phyloP scores from a whole-genome alignment of 1,140 invertebrate genomes.

The Drosophila erecta region DNA sequence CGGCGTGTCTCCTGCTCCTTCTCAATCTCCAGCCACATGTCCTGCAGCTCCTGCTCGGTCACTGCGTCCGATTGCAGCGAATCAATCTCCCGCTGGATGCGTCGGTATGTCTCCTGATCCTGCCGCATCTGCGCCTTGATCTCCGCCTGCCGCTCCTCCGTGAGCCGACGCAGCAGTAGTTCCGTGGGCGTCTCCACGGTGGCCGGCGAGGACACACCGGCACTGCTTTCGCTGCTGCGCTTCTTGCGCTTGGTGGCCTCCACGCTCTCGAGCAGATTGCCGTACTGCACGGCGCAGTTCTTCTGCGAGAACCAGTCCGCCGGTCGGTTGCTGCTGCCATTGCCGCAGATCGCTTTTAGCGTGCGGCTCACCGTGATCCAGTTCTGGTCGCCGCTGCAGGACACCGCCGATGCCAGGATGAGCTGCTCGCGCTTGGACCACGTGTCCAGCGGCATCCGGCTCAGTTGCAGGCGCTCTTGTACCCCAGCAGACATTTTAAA shows the following conservation, averaged over 20 bases:
- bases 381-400: constrained; percentile 96
- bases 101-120: constrained; percentile 90
- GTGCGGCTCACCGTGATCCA: constrained; percentile 96
- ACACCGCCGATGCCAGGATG: constrained; percentile 93
- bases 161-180: constrained; percentile 91
- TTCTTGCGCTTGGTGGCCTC: constrained; percentile 95
- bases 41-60: constrained; percentile 89
- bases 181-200: constrained; percentile 89
- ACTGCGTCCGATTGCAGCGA: constrained; percentile 85
- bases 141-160: constrained; percentile 91
- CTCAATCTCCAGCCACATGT: constrained; percentile 90
- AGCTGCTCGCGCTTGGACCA: constrained; percentile 95
- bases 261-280: constrained; percentile 91
- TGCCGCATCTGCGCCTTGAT: constrained; percentile 89
- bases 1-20: constrained; percentile 89
- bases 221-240: constrained; percentile 86
- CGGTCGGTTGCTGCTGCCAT: constrained; percentile 85
- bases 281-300: constrained; percentile 95
- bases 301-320: constrained; percentile 96
- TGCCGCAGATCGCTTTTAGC: constrained; percentile 89
- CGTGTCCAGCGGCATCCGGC: constrained; percentile 90
- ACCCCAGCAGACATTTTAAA: constrained; percentile 29
- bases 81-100: constrained; percentile 87
- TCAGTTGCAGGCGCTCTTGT: constrained; percentile 84
- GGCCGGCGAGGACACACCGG: constrained; percentile 59